Conservation (phyloP, 2,797 vertebrate species). For the Botia almorhae region DNA sequence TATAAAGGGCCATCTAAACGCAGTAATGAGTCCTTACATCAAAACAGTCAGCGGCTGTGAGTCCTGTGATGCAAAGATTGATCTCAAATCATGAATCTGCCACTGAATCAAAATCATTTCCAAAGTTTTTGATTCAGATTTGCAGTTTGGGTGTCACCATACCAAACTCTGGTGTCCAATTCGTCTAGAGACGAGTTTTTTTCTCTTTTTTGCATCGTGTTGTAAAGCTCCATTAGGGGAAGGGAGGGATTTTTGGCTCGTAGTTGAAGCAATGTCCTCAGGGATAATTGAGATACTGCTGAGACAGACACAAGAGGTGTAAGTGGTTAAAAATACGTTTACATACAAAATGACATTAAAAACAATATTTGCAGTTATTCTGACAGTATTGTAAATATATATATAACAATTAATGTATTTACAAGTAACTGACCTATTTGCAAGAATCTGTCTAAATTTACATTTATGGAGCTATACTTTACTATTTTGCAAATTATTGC, state of each 20-base stretch:
- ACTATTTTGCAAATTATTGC: too few relatives aligned
- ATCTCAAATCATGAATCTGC: conserved; percentile 15
- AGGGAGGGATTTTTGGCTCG: conserved; percentile 4
- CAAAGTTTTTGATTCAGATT: conserved; percentile 21
- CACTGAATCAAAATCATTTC: conserved; percentile 17
- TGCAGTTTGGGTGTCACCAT: not conserved
- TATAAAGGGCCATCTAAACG: conserved; percentile 1
- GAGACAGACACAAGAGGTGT: conserved; percentile 8
- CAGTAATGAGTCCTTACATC: conserved; percentile 2
- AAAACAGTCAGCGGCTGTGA: not conserved
- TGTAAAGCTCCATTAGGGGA: conserved; percentile 17
- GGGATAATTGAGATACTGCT: conserved; percentile 22
- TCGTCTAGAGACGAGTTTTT: not conserved
- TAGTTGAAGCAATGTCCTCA: conserved; percentile 22
- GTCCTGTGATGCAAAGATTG: not conserved
- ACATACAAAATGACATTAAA: not conserved
- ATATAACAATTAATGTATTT: not conserved
- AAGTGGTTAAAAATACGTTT: conserved; percentile 8
- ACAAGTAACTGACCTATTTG: not conserved
- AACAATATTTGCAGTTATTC: not conserved
- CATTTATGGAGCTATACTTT: too few relatives aligned
- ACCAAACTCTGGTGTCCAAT: not conserved
- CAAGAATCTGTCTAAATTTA: too few relatives aligned
- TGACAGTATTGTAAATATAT: not conserved
- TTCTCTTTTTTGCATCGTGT: not conserved